Conservation (phyloP, 64 coral and sea anemone genomes). For the Montipora sp. region DNA sequence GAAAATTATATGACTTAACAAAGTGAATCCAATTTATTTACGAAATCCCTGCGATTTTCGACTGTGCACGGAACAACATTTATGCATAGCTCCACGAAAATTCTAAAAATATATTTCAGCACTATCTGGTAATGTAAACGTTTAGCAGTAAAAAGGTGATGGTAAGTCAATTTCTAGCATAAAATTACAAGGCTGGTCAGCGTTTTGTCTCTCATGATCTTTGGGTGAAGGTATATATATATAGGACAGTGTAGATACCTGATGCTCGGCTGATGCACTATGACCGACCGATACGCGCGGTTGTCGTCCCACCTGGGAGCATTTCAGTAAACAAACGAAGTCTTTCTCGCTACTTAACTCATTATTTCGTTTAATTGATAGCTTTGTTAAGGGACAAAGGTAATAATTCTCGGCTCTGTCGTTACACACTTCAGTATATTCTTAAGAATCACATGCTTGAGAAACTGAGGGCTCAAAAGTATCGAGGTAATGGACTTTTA, state of each 20-base stretch:
- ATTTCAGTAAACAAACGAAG: neutral
- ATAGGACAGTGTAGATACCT: no score
- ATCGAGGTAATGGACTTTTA: no score
- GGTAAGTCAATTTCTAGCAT: no score
- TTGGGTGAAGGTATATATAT: neutral
- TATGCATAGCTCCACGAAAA: neutral
- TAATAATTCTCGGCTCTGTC: constrained; percentile 14
- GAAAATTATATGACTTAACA: neutral
- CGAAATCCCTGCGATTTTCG: neutral
- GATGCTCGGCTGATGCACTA: no score
- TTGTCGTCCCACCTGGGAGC: no score
- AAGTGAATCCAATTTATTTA: neutral
- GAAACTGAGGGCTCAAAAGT: neutral
- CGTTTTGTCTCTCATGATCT: neutral
- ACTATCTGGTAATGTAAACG: neutral
- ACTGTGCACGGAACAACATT: neutral
- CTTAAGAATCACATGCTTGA: neutral
- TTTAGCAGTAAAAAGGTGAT: neutral
- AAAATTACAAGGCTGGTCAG: neutral
- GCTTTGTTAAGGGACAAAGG: constrained; percentile 4
- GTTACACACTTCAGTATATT: neutral
- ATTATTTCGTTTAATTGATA: constrained; percentile 34
- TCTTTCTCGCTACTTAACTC: constrained; percentile 23
- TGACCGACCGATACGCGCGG: no score
- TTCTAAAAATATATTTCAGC: neutral